Base-by-base conservation (phyloP, 2,113 vertebrate genomes). In the Etheostoma spectabile region DNA sequence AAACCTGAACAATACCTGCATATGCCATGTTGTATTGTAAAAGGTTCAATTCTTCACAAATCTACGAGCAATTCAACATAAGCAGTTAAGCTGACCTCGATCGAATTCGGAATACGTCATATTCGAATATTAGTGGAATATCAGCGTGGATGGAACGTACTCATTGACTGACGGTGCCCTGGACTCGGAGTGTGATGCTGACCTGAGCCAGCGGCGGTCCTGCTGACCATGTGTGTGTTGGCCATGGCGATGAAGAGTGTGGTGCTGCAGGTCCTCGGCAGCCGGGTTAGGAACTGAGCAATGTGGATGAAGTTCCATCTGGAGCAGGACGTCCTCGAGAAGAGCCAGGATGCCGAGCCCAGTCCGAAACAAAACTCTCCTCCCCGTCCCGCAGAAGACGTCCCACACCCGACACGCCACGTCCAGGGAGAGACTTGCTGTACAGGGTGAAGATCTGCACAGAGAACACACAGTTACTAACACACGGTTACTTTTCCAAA, bases 301-400 rank as follows among this genome's bases (percentile, higher is more conserved):
- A 98, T 99, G 92, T 99, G 98, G 94, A 99, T 99, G 87, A 99
- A 99, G 94, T 99, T 10, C 98, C 98, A 99, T 99, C 94, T 99
- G 98, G 35, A 99, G 94, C 64, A 99, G 96, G 82, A 99, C 96
- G 70, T 99, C 98, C 95, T 99, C 96, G 93, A 96, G 99, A 46
- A 99, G 96, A 13, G 97, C 96, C 91, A 99, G 96, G 91, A 99
- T 97, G 71, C 97, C 98, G 92, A 99, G 93, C 10, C 96, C 98
- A 22, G 98, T 98, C 86, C 98, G 95, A 88, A 99, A 99, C 86
- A 99, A 91, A 38, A 80, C 96, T 98, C 93, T 99, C 98, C 94
- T 99, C 98, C 21, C 98, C 98, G 78, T 99, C 98, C 90, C 98
- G 84, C 98, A 99, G 95, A 99, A 99, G 83, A 99, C 97, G 49